Percentiles rank a stretch among this genome's conserved stretches.
Conservation (phyloP, 2,113 vertebrate genomes). For the Benitochromis conjunctus region DNA sequence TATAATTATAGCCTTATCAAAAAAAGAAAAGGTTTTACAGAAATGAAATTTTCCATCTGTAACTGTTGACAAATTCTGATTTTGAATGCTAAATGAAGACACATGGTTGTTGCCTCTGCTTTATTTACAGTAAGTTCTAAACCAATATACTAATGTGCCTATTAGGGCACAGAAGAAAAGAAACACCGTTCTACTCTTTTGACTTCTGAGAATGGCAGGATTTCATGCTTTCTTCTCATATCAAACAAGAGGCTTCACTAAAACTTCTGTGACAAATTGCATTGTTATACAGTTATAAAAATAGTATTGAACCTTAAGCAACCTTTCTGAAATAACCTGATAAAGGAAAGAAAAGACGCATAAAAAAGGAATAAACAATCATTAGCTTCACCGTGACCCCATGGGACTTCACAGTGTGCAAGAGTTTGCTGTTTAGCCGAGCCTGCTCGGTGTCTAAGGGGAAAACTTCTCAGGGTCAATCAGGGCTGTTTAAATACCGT, state of each 20-base stretch:
- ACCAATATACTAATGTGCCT: neutral
- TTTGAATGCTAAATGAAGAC: neutral
- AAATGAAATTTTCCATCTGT: constrained; percentile 40
- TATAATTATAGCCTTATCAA: constrained; percentile 10
- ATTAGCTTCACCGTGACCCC: constrained; percentile 18
- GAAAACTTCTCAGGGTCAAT: constrained; percentile 26
- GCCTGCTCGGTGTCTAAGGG: neutral
- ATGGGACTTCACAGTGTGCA: neutral
- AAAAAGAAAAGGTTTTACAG: constrained; percentile 38
- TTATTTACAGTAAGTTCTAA: neutral
- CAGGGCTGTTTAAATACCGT: constrained; percentile 33
- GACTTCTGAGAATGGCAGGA: neutral
- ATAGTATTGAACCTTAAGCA: constrained; percentile 28
- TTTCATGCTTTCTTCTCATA: neutral
- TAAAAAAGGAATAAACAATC: constrained; percentile 32
- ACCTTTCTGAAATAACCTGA: constrained; percentile 30
- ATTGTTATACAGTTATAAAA: constrained; percentile 27
- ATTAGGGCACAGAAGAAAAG: neutral
- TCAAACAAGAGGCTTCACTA: neutral
- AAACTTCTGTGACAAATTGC: constrained; percentile 48
- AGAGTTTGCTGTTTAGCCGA: constrained; percentile 17
- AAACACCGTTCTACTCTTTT: neutral
- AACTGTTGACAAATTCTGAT: neutral
- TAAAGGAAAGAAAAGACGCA: constrained; percentile 5
- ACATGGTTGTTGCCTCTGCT: neutral